phyloP scores from a whole-genome alignment of 1,140 invertebrate genomes.

The Scaptodrosophila lebanonensis region DNA sequence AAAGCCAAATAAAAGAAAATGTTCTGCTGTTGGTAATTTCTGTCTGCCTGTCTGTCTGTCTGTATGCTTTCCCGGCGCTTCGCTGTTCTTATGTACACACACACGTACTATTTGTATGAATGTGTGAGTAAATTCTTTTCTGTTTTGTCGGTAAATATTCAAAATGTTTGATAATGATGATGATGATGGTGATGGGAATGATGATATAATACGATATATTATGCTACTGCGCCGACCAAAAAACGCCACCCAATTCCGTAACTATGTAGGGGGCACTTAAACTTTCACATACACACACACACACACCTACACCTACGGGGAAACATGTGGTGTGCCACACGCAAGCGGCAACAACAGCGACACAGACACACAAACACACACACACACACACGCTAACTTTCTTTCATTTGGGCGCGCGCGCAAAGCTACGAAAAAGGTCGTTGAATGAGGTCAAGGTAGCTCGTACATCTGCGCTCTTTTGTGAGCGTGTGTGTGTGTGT shows the following conservation, averaged over 20 bases:
- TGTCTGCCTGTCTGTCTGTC: slow-evolving; percentile 4
- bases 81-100: background rate
- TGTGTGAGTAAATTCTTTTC: background rate
- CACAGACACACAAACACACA: background rate
- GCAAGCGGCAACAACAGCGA: too few relatives aligned
- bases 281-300: slow-evolving; percentile 17
- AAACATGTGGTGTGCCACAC: slow-evolving; percentile 31
- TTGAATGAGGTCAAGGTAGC: slow-evolving; percentile 63
- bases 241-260: too few relatives aligned
- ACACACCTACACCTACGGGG: background rate
- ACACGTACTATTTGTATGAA: background rate
- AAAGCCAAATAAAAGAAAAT: too few relatives aligned
- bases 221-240: too few relatives aligned
- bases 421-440: slow-evolving; percentile 43
- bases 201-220: slow-evolving; percentile 32
- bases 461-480: slow-evolving; percentile 11
- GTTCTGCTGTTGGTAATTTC: too few relatives aligned
- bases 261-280: too few relatives aligned
- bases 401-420: background rate
- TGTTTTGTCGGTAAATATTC: slow-evolving; percentile 23
- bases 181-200: slow-evolving; percentile 1
- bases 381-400: background rate
- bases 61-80: background rate
- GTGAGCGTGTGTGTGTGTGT: slow-evolving; percentile 9
- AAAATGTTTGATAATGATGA: slow-evolving; percentile 23